A percentile compares a stretch with the other conserved stretches of the same genome.
Evolutionary conservation across 2,113 vertebrate species (phyloP).

Genomic region (Chunga burmeisteri): DNA sequence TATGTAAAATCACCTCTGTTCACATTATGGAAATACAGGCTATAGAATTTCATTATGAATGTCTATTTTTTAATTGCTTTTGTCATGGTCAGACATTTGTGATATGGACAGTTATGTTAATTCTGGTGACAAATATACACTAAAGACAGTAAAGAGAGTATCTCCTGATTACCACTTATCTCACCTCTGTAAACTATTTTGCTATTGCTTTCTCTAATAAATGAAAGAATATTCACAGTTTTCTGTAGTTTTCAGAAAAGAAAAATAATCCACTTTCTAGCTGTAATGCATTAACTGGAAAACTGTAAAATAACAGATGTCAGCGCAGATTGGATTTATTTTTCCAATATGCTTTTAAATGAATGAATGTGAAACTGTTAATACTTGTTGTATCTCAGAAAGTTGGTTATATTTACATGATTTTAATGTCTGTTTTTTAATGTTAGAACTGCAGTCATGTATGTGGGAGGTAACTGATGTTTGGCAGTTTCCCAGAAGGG

Average conservation of each 20-base stretch:
- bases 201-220: background rate
- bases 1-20: background rate
- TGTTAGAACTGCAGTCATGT: background rate
- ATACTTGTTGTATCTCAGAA: slow-evolving; percentile 36
- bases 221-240: background rate
- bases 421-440: slow-evolving; percentile 28
- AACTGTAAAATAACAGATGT: slow-evolving; percentile 43
- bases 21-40: background rate
- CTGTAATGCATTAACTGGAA: background rate
- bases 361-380: slow-evolving; percentile 46
- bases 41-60: background rate
- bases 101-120: background rate
- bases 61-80: background rate
- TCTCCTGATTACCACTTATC: background rate
- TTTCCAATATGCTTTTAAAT: slow-evolving; percentile 59
- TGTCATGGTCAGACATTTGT: background rate
- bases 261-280: background rate
- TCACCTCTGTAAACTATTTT: background rate
- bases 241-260: background rate
- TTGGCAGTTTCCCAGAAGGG: slow-evolving; percentile 4
- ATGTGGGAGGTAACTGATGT: slow-evolving; percentile 10
- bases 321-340: slow-evolving; percentile 54
- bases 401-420: slow-evolving; percentile 37
- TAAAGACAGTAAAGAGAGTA: background rate
- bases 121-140: background rate